Evolutionary conservation across 2,113 vertebrate species (phyloP).

Genomic region (Myotis yumanensis): DNA sequence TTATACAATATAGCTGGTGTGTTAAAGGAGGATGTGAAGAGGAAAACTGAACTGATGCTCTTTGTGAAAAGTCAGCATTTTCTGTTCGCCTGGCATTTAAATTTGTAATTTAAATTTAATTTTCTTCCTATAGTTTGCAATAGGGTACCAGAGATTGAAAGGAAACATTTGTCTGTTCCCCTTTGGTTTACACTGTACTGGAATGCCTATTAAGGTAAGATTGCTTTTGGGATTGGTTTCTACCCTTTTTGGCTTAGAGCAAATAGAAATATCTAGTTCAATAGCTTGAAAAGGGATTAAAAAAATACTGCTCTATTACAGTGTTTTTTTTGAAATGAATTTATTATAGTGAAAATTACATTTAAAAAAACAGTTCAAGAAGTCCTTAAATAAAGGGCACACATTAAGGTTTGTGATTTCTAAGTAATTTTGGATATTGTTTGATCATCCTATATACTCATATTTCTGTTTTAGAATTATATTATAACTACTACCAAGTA

Average conservation of each 20-base stretch:
- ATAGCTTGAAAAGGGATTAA: not conserved
- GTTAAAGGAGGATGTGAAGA: constrained; percentile 24
- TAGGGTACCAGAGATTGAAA: constrained; percentile 95
- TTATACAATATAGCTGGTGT: not conserved
- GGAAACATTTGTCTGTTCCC: constrained; percentile 95
- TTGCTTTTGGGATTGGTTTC: not conserved
- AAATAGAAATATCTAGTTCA: not conserved
- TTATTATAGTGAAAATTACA: constrained; percentile 42
- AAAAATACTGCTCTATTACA: not conserved
- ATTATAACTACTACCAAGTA: constrained; percentile 13
- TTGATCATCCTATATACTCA: not conserved
- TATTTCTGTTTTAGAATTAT: constrained; percentile 23
- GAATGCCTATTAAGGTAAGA: constrained; percentile 99
- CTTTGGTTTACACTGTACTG: constrained; percentile 97
- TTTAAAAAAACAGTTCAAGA: constrained; percentile 15
- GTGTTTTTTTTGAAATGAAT: constrained; percentile 38
- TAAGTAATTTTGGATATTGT: constrained; percentile 32
- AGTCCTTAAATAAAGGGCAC: not conserved
- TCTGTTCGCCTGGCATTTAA: not conserved
- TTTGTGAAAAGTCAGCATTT: constrained; percentile 5
- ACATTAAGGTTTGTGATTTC: constrained; percentile 17
- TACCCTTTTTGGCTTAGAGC: not conserved
- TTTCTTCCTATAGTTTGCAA: constrained; percentile 86
- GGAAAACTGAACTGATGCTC: not conserved
- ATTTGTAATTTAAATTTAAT: constrained; percentile 53